Percentiles rank a stretch among this genome's conserved stretches.
Conservation (phyloP, 2,113 vertebrate genomes). For the Monopterus albus region DNA sequence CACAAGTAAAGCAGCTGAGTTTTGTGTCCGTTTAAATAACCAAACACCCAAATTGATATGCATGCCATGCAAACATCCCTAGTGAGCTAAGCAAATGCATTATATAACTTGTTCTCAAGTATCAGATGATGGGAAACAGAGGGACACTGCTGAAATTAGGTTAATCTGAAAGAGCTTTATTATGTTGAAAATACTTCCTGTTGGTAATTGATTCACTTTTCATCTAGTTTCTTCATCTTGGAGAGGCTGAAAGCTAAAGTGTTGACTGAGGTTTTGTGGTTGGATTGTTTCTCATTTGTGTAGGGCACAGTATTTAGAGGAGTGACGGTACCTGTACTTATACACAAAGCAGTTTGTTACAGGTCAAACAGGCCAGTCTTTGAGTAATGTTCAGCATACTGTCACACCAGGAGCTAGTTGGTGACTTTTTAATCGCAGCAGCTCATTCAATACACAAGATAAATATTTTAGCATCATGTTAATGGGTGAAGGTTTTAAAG, state of each 20-base stretch:
- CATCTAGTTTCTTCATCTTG: not conserved
- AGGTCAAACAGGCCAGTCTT: not conserved
- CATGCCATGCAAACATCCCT: constrained; percentile 65
- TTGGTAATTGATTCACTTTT: not conserved
- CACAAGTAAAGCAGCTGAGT: constrained; percentile 32
- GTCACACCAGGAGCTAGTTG: not conserved
- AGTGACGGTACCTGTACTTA: not conserved
- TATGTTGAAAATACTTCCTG: not conserved
- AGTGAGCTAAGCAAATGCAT: constrained; percentile 67
- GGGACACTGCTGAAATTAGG: not conserved
- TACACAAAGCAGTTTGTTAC: not conserved
- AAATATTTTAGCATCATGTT: constrained; percentile 2
- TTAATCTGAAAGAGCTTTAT: not conserved
- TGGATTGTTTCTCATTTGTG: not conserved
- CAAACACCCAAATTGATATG: constrained; percentile 60
- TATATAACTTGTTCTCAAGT: constrained; percentile 52
- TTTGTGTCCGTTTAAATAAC: constrained; percentile 50
- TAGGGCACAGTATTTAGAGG: not conserved
- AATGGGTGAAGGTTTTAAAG: constrained; percentile 10
- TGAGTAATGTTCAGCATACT: not conserved
- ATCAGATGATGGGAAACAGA: constrained; percentile 10
- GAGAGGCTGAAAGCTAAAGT: not conserved
- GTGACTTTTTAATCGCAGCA: constrained; percentile 10
- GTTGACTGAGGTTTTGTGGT: not conserved
- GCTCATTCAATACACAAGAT: constrained; percentile 19